A percentile compares a stretch with the other conserved stretches of the same genome.
Evolutionary conservation across 1,140 invertebrate species (phyloP).

Genomic region (Drosophila bocki): DNA sequence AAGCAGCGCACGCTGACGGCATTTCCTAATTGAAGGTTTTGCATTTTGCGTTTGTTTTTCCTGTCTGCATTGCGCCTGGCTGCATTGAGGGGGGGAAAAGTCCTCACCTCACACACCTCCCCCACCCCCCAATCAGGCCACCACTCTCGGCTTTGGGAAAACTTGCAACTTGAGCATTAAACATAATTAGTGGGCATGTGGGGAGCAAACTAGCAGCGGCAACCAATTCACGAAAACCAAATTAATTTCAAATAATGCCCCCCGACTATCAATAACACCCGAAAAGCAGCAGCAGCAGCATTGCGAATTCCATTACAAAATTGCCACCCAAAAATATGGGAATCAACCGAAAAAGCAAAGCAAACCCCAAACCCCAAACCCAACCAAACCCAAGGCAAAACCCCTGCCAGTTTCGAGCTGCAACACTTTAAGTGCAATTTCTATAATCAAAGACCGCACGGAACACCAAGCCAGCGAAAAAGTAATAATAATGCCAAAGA

Average conservation of each 20-base stretch:
- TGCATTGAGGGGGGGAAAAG: conserved; percentile 18
- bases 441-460: conserved; percentile 71
- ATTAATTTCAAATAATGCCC: conserved; percentile 68
- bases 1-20: conserved; percentile 18
- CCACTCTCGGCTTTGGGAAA: conserved; percentile 33
- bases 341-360: conserved; percentile 8
- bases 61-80: conserved; percentile 61
- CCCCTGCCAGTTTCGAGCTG: conserved; percentile 31
- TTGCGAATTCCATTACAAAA: conserved; percentile 74
- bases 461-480: conserved; percentile 3
- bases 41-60: conserved; percentile 70
- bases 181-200: conserved; percentile 74
- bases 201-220: conserved; percentile 14
- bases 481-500: conserved; percentile 48
- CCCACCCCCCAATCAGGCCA: neutral
- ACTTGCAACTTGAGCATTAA: conserved; percentile 68
- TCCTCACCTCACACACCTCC: neutral
- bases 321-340: conserved; percentile 61
- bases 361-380: neutral
- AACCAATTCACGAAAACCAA: conserved; percentile 46
- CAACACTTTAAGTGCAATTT: conserved; percentile 79
- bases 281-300: conserved; percentile 8
- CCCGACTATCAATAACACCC: conserved; percentile 55
- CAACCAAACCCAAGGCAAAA: neutral
- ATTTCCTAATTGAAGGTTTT: conserved; percentile 76